Conservation (phyloP, 2,797 vertebrate species). For the Cheirogaleus major region DNA sequence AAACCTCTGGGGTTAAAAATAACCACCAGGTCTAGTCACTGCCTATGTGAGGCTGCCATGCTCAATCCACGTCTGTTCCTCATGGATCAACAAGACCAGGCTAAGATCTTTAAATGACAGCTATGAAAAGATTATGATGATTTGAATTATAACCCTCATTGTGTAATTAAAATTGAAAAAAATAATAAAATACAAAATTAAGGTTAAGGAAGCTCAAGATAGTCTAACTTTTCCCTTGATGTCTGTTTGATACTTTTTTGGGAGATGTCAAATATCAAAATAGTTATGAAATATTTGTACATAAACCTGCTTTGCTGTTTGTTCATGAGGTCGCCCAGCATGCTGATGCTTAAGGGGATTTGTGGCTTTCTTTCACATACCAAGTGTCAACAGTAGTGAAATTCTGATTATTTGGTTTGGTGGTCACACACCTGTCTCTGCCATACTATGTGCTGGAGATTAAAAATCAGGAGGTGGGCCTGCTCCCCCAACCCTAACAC, state of each 20-base stretch:
- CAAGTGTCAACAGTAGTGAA: neutral
- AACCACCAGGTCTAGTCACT: neutral
- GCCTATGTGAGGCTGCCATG: neutral
- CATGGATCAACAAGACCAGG: neutral
- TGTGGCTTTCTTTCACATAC: neutral
- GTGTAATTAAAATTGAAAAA: neutral
- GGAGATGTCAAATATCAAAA: conserved; percentile 5
- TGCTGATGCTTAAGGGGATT: neutral
- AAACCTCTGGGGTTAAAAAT: conserved; percentile 16
- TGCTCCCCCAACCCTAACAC: neutral
- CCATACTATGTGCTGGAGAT: neutral
- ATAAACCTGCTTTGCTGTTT: neutral
- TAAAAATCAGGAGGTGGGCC: neutral
- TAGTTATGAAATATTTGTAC: neutral
- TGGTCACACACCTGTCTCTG: neutral
- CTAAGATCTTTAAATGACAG: neutral
- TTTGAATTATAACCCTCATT: neutral
- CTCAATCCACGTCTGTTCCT: neutral
- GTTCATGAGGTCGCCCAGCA: neutral
- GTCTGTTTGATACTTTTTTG: neutral
- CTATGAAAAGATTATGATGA: neutral
- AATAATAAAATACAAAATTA: conserved; percentile 17
- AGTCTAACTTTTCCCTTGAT: neutral
- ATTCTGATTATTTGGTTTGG: neutral
- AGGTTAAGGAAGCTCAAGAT: neutral